A percentile compares a stretch with the other conserved stretches of the same genome.
These are phyloP conservation scores for Abramis brama DNA, from an alignment of 2,113 vertebrate species.

Conservation along the genomic window DNA sequence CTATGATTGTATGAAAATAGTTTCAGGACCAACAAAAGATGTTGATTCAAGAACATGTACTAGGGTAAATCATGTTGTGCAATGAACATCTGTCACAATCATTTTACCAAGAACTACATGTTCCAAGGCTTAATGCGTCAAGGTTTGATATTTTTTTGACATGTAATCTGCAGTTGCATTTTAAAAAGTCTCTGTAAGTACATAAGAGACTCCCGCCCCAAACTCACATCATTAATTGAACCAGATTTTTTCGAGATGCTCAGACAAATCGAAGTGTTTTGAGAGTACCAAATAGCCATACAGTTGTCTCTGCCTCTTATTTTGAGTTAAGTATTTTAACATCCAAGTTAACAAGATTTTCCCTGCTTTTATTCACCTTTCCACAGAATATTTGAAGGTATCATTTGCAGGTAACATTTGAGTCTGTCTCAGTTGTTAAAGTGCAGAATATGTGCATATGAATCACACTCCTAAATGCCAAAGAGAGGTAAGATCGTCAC, in stretches of 20 bases:
- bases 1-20: not conserved
- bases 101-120: not conserved
- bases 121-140: not conserved
- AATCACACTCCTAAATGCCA: conserved; percentile 23
- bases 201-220: not conserved
- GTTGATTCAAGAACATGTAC: not conserved
- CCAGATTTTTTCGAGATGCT: not conserved
- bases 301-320: not conserved
- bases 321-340: not conserved
- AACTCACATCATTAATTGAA: not conserved
- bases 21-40: not conserved
- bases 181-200: too few species aligned
- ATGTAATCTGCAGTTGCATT: not conserved
- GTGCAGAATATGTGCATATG: not conserved
- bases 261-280: not conserved
- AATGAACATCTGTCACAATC: not conserved
- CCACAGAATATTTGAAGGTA: not conserved
- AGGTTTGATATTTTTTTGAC: not conserved
- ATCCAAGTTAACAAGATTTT: not conserved
- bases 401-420: not conserved
- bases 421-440: not conserved
- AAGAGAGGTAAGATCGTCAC: conserved; percentile 29
- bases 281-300: not conserved
- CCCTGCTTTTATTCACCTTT: not conserved
- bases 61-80: conserved; percentile 5